Base-by-base conservation (phyloP, 2,888 invertebrate genomes). In the Sthenelais limicola region DNA sequence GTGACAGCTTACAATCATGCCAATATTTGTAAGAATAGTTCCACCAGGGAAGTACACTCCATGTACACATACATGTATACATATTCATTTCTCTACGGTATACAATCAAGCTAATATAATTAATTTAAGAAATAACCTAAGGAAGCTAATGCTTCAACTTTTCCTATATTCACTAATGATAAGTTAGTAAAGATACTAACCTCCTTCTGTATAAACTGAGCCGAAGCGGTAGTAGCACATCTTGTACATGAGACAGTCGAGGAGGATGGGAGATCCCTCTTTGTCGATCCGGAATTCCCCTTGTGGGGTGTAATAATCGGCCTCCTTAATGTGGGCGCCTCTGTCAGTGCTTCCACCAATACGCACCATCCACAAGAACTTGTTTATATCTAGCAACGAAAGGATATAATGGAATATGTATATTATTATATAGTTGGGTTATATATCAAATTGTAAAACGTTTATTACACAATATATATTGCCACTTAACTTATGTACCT, bases 161-260 rank as follows among this genome's bases (percentile, higher is more conserved):
- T n/a, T n/a, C n/a, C n/a, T n/a, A n/a, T n/a, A n/a, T n/a, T n/a
- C n/a, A n/a, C n/a, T n/a, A n/a, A n/a, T n/a, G n/a, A n/a, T n/a
- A n/a, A n/a, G 15, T 43, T 15, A 43, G 43, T 24, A n/a, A 51
- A n/a, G 9, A 12, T 35, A 79, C 89, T 87, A 80, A 93, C 94
- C 94, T 83, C 94, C 95, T 90, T 98, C 97, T 0, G 97, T 97
- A 87, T 96, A 97, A 76, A 97, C 94, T 83, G 94, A 94, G 9
- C 97, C 98, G 88, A 98, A 99, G 85, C 96, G 92, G 90, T 99
- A 98, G 88, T 98, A 99, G 90, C 97, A 97, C 94, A 99, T 95
- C 90, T 98, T 99, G 90, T 99, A 98, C 98, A 98, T 99, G 77
- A 98, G 92, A 85, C 96, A 98, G 90, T 99, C 98, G 81, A 98